Evolutionary conservation across 2,888 invertebrate species (phyloP), one percentile per base, ranked within the genome.

Genomic region (Orthonevra nobilis): DNA sequence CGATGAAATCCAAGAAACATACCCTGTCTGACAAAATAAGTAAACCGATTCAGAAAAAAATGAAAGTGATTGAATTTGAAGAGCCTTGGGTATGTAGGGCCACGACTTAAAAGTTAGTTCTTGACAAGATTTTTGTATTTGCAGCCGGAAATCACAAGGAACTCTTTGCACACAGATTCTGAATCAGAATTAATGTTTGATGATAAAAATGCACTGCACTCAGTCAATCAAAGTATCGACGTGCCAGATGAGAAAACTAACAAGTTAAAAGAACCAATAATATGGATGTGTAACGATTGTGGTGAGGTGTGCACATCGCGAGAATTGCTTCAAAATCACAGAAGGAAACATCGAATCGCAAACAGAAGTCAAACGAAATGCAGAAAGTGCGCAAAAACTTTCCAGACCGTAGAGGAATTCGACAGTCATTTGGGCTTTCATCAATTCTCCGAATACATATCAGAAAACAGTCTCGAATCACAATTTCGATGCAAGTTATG

Each of bases 401-500:
- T 46, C 1, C 9, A 30, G 4, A 20, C 56, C 1, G 7, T 56
- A 10, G 44, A 32, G 7, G 36, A 56, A 14, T 32, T 44, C n/a
- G 54, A 66, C 1, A 30, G 3, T 3, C 66, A 66, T 30, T 14
- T 38, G 20, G 14, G 19, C 3, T 56, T 56, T 28, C 56, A 66
- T 9, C 44, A 56, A 12, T 42, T 46, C 12, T 56, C 36, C 7
- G 38, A 46, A 7, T 19, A 30, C 10, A 28, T 14, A 0, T 17
- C 30, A 2, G 7, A n/a, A 2, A n/a, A 38, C 1, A 46, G 19
- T 0, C n/a, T n/a, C n/a, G n/a, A n/a, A n/a, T 34, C 28, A 0
- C 56, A 66, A 38, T 3, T 30, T 10, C 44, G 34, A 5, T 66
- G 66, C 46, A 66, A 28, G 20, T 17, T 66, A 28, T 66, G 66